These are phyloP conservation scores for Lypha dubia DNA, from an alignment of 2,888 invertebrate genomes.

Conservation along the genomic window DNA sequence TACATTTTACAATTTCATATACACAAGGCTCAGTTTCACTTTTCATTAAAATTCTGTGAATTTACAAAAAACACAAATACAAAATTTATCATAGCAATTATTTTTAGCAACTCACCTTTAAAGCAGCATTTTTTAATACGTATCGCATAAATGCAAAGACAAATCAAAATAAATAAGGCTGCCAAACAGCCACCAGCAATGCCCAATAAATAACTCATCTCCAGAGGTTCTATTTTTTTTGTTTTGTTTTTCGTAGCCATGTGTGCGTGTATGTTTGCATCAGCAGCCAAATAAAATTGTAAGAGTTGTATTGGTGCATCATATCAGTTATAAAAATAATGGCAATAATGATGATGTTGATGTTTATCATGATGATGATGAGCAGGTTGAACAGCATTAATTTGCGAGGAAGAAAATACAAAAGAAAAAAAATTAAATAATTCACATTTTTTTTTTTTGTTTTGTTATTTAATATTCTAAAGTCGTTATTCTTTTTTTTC, in stretches of 20 bases:
- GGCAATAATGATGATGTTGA: constrained; percentile 16
- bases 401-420: constrained; percentile 8
- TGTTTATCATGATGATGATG: constrained; percentile 45
- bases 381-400: constrained; percentile 36
- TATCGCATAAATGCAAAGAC: constrained; percentile 85
- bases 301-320: not conserved
- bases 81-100: not conserved
- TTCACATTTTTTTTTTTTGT: constrained; percentile 22
- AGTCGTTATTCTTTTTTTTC: not conserved
- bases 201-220: constrained; percentile 86
- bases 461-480: constrained; percentile 27
- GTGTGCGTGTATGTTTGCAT: not conserved
- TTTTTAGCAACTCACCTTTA: constrained; percentile 84
- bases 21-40: not conserved
- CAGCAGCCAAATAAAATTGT: not conserved
- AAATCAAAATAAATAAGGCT: constrained; percentile 85
- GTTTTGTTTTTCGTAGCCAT: too few relatives aligned
- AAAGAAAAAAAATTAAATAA: not conserved
- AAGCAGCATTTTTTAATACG: constrained; percentile 86
- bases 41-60: not conserved
- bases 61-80: not conserved
- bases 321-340: constrained; percentile 8
- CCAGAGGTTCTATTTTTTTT: constrained; percentile 85
- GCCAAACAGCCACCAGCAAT: constrained; percentile 85
- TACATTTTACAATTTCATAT: too few relatives aligned